Base-by-base conservation (phyloP, 2,113 vertebrate species). In the Salvelinus sp. region DNA sequence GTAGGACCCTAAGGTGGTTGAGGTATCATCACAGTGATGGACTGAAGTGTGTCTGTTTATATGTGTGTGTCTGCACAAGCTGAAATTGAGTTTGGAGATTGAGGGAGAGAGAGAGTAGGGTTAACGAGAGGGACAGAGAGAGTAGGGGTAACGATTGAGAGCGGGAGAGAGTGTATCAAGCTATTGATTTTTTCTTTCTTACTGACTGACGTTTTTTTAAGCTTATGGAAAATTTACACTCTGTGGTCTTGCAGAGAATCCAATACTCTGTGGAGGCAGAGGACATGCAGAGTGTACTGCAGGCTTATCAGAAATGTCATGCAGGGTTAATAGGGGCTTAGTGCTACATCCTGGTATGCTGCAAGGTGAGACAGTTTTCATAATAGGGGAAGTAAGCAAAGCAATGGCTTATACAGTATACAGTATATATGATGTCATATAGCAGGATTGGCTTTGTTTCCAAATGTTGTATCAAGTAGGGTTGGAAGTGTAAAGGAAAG, bases 1-100 rank as follows among this genome's bases (percentile, higher is more conserved):
- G 76, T 62, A 48, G 81, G 70, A 73, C 81, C 82, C 73, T 69
- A 78, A 77, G 79, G 76, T 82, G 81, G 82, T 69, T 64, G 44
- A 33, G 38, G 38, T 44, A 44, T 48, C 84, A 71, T 84, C 77
- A 74, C 78, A 69, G 79, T 78, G 81, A 79, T 79, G 67, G 2
- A 58, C 65, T 73, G 64, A 81, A 30, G 30, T 20, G 30, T 25
- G 33, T 64, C 9, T 25, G 73, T 68, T 18, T 23, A 6, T 22
- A 25, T 70, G 65, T 25, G 54, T 47, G 69, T 68, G 66, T 38
- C 13, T 68, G 16, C 28, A 28, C 6, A 2, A 38, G 28, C 4
- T 25, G 13, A 68, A 18, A 33, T 20, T 23, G 67, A 44, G 18
- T 44, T 44, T 9, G 66, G 25, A 44, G 77, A 78, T 73, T 57